Conservation (phyloP, 1,140 invertebrate species). For the Littorina saxatilis region DNA sequence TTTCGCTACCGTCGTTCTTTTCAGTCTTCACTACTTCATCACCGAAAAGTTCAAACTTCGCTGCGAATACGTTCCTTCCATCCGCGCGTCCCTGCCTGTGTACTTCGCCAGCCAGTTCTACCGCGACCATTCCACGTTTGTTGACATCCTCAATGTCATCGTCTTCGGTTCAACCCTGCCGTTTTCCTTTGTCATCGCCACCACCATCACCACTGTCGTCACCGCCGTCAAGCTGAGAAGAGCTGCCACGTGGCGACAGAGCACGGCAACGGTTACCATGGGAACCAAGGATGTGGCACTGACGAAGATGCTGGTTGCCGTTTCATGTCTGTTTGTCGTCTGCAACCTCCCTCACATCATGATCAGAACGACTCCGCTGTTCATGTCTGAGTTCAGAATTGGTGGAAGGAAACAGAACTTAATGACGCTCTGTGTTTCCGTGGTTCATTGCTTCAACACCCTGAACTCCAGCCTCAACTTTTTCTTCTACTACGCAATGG, state of each 20-base stretch:
- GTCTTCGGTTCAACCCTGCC: not conserved
- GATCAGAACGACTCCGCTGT: not conserved
- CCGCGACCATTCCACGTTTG: not conserved
- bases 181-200: not conserved
- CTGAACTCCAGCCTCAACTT: conserved; percentile 16
- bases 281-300: conserved; percentile 10
- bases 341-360: conserved; percentile 14
- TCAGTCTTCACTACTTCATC: not conserved
- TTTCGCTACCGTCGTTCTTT: not conserved
- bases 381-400: not conserved
- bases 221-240: not conserved
- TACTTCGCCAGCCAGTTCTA: not conserved
- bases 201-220: not conserved
- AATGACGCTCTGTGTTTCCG: not conserved
- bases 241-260: not conserved
- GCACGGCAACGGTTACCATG: not conserved
- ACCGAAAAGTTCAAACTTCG: not conserved
- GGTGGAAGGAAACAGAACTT: not conserved
- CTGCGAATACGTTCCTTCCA: not conserved
- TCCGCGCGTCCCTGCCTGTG: not conserved
- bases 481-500: conserved; percentile 16
- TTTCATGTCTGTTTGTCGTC: conserved; percentile 15
- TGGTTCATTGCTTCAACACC: not conserved
- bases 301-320: conserved; percentile 20
- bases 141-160: not conserved